Evolutionary conservation across 2,888 invertebrate species (phyloP).

Genomic region (Octonoba sinensis): DNA sequence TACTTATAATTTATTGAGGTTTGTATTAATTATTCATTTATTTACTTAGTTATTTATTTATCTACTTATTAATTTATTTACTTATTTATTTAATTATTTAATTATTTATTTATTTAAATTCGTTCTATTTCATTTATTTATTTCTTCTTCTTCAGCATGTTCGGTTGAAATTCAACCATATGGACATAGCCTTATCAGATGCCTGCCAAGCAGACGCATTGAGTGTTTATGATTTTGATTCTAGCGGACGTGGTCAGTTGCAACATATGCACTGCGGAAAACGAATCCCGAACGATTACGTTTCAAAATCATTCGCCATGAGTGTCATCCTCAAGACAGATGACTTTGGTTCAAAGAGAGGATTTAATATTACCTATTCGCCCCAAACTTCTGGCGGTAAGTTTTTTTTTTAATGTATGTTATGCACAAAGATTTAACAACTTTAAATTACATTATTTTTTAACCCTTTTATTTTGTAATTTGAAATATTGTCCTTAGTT

Average conservation of each 20-base stretch:
- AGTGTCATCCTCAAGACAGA: slow-evolving; percentile 35
- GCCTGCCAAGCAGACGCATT: slow-evolving; percentile 26
- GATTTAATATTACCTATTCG: slow-evolving; percentile 49
- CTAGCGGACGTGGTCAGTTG: slow-evolving; percentile 9
- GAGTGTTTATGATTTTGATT: slow-evolving; percentile 31
- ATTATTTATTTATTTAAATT: too few species aligned
- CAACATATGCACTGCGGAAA: slow-evolving; percentile 16
- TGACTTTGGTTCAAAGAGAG: slow-evolving; percentile 23
- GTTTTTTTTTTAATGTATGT: too few species aligned
- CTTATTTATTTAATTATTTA: too few species aligned
- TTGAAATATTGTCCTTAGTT: too few species aligned
- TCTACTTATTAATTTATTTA: too few species aligned
- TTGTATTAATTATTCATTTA: too few species aligned
- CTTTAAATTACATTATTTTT: too few species aligned
- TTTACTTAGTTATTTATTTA: too few species aligned
- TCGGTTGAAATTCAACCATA: slow-evolving; percentile 34
- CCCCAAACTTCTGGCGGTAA: slow-evolving; percentile 21
- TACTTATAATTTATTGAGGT: too few species aligned
- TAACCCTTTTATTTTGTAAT: too few species aligned
- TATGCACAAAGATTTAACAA: too few species aligned
- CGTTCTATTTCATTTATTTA: too few species aligned
- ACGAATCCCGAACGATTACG: slow-evolving; percentile 25
- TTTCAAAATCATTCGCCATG: slow-evolving; percentile 18
- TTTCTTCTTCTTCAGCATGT: slow-evolving; percentile 18
- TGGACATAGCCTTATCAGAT: slow-evolving; percentile 36